Conservation (phyloP, 2,113 vertebrate species). For the Grammomys surdaster region DNA sequence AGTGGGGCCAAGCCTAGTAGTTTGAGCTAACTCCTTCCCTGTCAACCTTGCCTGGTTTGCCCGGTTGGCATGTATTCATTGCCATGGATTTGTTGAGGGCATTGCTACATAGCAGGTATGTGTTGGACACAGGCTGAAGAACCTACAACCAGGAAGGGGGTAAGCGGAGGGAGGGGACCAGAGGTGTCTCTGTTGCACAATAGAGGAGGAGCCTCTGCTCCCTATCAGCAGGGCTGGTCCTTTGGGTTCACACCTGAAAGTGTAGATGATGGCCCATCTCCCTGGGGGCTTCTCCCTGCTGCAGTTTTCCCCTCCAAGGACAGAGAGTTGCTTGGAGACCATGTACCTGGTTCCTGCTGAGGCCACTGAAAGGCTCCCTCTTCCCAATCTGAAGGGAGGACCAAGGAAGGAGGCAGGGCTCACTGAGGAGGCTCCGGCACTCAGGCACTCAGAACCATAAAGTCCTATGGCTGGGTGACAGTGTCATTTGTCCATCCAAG, state of each 20-base stretch:
- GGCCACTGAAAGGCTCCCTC: neutral
- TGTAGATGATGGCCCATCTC: neutral
- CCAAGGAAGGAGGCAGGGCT: neutral
- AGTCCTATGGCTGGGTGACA: neutral
- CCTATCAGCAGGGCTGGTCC: neutral
- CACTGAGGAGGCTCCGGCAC: neutral
- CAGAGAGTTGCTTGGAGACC: constrained; percentile 58
- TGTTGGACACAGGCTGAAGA: neutral
- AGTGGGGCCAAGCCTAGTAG: neutral
- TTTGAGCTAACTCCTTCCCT: neutral
- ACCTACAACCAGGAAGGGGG: neutral
- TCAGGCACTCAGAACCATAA: neutral
- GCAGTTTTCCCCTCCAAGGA: neutral
- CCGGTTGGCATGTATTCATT: neutral
- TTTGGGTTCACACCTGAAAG: constrained; percentile 16
- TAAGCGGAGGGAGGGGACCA: neutral
- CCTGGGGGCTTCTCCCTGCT: neutral
- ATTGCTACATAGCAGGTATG: neutral
- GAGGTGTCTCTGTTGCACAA: neutral
- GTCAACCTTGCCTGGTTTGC: neutral
- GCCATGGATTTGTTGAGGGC: neutral
- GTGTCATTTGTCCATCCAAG: neutral
- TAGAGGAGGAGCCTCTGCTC: neutral
- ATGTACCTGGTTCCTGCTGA: constrained; percentile 1
- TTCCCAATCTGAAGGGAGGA: neutral